Evolutionary conservation across 1,140 invertebrate genomes (phyloP), one percentile per base, ranked within the genome.

Genomic region (Sarcophaga peregrina): DNA sequence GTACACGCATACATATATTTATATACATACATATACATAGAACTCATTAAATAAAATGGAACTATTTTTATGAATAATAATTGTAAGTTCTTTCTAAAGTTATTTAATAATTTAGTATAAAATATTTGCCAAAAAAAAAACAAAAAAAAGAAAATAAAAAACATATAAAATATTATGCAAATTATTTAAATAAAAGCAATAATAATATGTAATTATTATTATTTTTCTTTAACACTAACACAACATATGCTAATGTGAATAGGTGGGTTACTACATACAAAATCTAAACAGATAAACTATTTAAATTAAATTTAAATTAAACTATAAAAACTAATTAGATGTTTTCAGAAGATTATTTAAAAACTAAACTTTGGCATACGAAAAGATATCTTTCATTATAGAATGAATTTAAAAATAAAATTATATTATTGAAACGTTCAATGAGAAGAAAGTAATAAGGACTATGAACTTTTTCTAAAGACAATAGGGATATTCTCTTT

Each of bases 31-130:
- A 75, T 75, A 45, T n/a, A n/a, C n/a, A n/a, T 46, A 47, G 11
- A 75, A 46, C 73, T 47, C 73, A 75, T 46, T 75, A 10, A 54
- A 54, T 11, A 54, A 75, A 73, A 73, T 73, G 68, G 68, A 73
- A 73, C 25, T 73, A 58, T 58, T 58, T 13, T 37, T 58, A 58
- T 13, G 9, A 25, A 68, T 68, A 20, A 17, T 20, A 62, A 7
- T 62, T 15, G 15, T 13, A 68, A 68, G 17, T 68, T 20, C n/a
- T n/a, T 68, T 68, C 20, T 68, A 68, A 68, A 20, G n/a, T 68
- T 20, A 68, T 68, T 68, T 68, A 68, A 20, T 68, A 68, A 68
- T 68, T 68, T 68, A 68, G 62, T 68, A 2, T 47, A 46, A 75
- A 75, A 75, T 47, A 17, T 75, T 47, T 75, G 45, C 73, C 73